Base-by-base conservation (phyloP, 2,113 vertebrate genomes). In the Siniperca knerii region DNA sequence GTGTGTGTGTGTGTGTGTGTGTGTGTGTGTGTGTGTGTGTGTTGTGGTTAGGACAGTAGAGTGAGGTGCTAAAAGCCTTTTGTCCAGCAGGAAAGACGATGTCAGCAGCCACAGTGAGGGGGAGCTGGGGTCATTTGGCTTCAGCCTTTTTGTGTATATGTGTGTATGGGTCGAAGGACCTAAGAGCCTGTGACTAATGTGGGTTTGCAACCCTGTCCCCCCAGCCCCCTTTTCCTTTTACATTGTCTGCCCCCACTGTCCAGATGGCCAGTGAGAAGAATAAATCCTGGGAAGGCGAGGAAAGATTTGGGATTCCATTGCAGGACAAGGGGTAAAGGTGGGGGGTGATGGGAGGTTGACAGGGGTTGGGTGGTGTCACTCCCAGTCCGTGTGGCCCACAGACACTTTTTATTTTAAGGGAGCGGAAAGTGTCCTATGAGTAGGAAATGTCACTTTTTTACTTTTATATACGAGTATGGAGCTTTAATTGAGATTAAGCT, bases 121-220 rank as follows among this genome's bases (percentile, higher is more conserved):
- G 82, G 85, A 70, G 75, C 44, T 20, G 74, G 90, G 86, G 94
- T 93, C 90, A 90, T 95, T 95, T 95, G 89, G 85, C 92, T 75
- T 29, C 61, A 44, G 76, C 82, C 74, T 77, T 94, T 83, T 25
- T 75, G 68, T 89, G 74, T 75, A 61, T 84, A 60, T 82, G 79
- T 75, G 57, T 79, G 77, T 75, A 29, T 8, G 82, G 89, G 96
- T 95, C 96, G 93, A 83, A 84, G 92, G 78, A 92, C 94, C 82
- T 87, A 94, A 94, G 95, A 96, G 96, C 93, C 95, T 97, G 96
- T 97, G 97, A 98, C 96, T 97, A 97, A 97, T 96, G 93, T 75
- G 86, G 89, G 86, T 91, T 90, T 90, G 86, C 89, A 89, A 75
- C 86, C 90, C 82, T 52, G 6, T 21, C 20, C 82, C 75, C 29